These are phyloP conservation scores for Schizopygopsis malacanthus DNA, from an alignment of 2,797 vertebrate genomes.

Conservation along the genomic window DNA sequence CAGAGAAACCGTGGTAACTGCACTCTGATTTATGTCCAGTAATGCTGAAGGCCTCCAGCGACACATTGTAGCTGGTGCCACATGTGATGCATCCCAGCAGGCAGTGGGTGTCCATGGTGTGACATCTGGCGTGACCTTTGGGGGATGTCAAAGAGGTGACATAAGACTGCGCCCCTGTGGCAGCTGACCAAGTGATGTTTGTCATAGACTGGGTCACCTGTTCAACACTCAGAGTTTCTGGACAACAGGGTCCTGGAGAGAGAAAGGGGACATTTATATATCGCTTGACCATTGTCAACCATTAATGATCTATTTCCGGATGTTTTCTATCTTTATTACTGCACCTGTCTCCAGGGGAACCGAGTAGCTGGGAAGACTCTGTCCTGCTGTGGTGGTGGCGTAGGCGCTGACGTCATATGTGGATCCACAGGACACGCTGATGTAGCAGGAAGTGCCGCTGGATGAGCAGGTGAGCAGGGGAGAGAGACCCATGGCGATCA, in stretches of 20 bases:
- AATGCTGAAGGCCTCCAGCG: constrained; percentile 85
- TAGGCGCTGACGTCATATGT: constrained; percentile 81
- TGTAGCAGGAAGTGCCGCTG: constrained; percentile 68
- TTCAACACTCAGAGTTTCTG: constrained; percentile 76
- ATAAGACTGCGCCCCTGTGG: constrained; percentile 82
- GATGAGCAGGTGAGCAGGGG: constrained; percentile 76
- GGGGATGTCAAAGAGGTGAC: constrained; percentile 81
- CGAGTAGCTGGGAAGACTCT: constrained; percentile 88
- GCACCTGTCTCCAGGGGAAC: constrained; percentile 88
- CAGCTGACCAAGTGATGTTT: constrained; percentile 86
- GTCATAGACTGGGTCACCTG: constrained; percentile 90
- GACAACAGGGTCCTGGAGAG: constrained; percentile 88
- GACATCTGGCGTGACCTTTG: constrained; percentile 85
- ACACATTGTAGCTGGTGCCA: constrained; percentile 86
- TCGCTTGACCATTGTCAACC: neutral
- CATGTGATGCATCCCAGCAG: constrained; percentile 93
- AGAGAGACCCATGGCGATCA: constrained; percentile 75
- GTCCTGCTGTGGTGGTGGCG: constrained; percentile 78
- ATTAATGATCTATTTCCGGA: neutral
- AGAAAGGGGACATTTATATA: neutral
- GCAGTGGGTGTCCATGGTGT: constrained; percentile 85
- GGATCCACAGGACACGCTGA: constrained; percentile 86
- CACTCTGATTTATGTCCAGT: constrained; percentile 85
- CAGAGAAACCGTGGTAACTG: constrained; percentile 83
- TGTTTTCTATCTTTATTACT: neutral